A percentile compares a stretch with the other conserved stretches of the same genome.
phyloP scores from a whole-genome alignment of 1,140 invertebrate species.

The Amyelois transitella region DNA sequence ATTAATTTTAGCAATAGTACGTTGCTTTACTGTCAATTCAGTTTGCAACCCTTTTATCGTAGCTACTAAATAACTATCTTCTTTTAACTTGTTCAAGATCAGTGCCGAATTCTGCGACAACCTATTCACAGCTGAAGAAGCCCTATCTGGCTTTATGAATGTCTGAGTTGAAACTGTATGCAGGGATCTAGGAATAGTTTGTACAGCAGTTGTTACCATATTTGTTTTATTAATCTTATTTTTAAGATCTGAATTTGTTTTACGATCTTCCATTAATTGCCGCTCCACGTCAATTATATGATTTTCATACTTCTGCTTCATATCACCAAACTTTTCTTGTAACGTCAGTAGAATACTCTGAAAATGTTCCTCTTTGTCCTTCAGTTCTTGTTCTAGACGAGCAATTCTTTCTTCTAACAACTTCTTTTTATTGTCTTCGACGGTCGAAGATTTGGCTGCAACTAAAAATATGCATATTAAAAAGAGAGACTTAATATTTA shows the following conservation, averaged over 20 bases:
- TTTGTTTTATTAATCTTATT: constrained; percentile 69
- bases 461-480: constrained; percentile 33
- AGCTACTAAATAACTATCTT: constrained; percentile 84
- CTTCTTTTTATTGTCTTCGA: constrained; percentile 77
- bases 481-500: neutral
- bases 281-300: constrained; percentile 83
- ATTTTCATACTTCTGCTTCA: constrained; percentile 83
- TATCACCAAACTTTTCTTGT: constrained; percentile 83
- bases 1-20: constrained; percentile 79
- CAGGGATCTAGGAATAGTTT: constrained; percentile 37
- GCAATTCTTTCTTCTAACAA: constrained; percentile 82
- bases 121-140: constrained; percentile 61
- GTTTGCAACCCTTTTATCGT: constrained; percentile 85
- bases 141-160: constrained; percentile 45
- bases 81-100: constrained; percentile 77
- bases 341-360: constrained; percentile 81
- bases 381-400: constrained; percentile 79
- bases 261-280: constrained; percentile 76
- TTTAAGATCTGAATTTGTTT: constrained; percentile 75
- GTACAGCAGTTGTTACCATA: constrained; percentile 34
- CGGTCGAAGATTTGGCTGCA: constrained; percentile 75
- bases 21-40: constrained; percentile 83
- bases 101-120: constrained; percentile 73
- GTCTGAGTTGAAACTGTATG: constrained; percentile 50
- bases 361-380: constrained; percentile 80